Base-by-base conservation (phyloP, 2,888 invertebrate genomes). In the Macroteleia sp. region DNA sequence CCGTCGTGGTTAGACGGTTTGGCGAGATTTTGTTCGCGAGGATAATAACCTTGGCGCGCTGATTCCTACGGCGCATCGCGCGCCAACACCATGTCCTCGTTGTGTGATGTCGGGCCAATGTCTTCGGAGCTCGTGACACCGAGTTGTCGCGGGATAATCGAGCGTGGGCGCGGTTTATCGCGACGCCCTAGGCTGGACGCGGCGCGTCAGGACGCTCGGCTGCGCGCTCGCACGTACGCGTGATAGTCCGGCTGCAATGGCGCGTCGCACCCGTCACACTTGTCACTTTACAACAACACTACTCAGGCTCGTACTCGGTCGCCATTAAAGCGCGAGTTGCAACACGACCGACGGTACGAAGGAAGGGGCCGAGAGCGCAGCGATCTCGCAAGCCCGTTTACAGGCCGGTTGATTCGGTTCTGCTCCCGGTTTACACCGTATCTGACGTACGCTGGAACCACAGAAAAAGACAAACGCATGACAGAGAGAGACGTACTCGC, bases 241-340 rank as follows among this genome's bases (percentile, higher is more conserved):
- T 50, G 41, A 6, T 42, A 34, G 42, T n/a, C n/a, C n/a, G 57
- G 25, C 32, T 61, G 61, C 20, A 75, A 54, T 54, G 61, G 28
- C 75, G 67, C 75, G 54, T 67, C 74, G 61, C 67, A 20, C 56
- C 56, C 56, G 69, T 71, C 75, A 62, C 79, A 71, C 79, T 75
- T 82, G 83, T 87, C 85, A 83, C 83, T 84, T 87, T 82, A 86
- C 85, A 83, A 87, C 85, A 88, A 89, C 87, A 89, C 87, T 84
- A 84, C 84, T 83, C 85, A 85, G 83, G 71, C 81, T 87, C 83
- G 73, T 81, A 82, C 83, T 83, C 84, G 85, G 87, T 87, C 89
- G 89, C 88, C 89, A 89, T 89, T 89, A 88, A 89, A 87, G 87
- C 89, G 86, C 88, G 88, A 82, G 82, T 75, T 52, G 80, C 74